phyloP scores from a whole-genome alignment of 2,113 vertebrate species.

The Noctilio leporinus region DNA sequence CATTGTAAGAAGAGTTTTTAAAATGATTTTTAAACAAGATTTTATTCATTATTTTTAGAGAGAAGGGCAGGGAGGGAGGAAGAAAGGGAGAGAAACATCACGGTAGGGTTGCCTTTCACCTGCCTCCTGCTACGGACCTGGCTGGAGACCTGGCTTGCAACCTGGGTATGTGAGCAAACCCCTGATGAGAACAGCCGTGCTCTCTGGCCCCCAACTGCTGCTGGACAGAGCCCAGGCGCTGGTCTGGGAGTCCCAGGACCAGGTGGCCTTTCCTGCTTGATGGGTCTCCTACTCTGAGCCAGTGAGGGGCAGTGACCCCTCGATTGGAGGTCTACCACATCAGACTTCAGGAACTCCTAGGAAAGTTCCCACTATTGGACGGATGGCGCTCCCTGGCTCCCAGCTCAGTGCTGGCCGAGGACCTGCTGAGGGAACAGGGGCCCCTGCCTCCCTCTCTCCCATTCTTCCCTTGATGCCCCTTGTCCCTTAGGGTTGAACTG shows the following conservation, averaged over 20 bases:
- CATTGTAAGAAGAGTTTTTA: background rate
- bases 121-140: too few relatives aligned
- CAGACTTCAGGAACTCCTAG: background rate
- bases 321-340: background rate
- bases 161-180: background rate
- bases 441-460: background rate
- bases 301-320: background rate
- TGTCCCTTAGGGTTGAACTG: background rate
- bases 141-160: too few relatives aligned
- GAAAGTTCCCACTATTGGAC: background rate
- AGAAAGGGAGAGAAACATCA: too few relatives aligned
- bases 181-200: background rate
- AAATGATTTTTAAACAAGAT: too few relatives aligned
- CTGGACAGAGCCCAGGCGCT: background rate
- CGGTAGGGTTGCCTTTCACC: too few relatives aligned
- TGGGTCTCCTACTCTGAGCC: background rate
- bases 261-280: background rate
- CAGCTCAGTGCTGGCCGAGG: background rate
- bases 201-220: background rate
- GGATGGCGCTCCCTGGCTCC: background rate
- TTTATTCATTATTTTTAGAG: too few relatives aligned
- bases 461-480: rapidly evolving
- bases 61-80: too few relatives aligned
- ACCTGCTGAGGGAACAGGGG: rapidly evolving
- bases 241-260: background rate